Percentiles rank a stretch among this genome's conserved stretches.
Conservation (phyloP, 2,797 vertebrate species). For the Urosaurus nigricauda region DNA sequence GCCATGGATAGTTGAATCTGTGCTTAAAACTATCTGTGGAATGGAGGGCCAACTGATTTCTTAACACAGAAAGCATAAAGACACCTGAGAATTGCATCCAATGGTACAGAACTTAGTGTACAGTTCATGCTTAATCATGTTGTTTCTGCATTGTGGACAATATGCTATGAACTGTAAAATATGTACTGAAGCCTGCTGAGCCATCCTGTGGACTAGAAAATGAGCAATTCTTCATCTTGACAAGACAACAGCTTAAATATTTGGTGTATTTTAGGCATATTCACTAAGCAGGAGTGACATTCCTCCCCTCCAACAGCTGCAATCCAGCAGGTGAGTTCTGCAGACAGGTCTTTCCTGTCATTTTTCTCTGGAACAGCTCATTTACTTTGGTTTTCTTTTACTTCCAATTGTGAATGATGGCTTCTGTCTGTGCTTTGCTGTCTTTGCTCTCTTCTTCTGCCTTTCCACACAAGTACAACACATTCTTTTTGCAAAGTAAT, state of each 20-base stretch:
- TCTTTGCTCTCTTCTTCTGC: constrained; percentile 29
- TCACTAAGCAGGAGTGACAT: neutral
- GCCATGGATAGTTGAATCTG: no score
- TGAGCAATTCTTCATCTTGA: neutral
- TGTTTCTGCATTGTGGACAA: constrained; percentile 5
- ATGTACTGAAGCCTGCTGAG: neutral
- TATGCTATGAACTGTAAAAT: constrained; percentile 10
- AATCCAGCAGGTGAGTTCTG: neutral
- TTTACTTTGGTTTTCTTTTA: neutral
- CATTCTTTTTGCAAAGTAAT: neutral
- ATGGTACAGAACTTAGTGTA: neutral
- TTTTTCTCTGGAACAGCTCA: neutral
- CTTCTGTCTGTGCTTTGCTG: neutral
- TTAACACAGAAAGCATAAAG: neutral
- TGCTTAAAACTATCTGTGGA: no score
- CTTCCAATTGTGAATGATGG: neutral
- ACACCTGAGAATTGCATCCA: neutral
- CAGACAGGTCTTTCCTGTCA: neutral
- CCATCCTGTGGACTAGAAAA: neutral
- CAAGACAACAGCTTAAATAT: neutral
- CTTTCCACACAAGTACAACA: neutral
- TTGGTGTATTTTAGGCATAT: neutral
- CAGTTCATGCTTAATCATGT: constrained; percentile 1
- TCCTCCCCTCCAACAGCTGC: neutral
- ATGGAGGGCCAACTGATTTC: neutral